Conservation (phyloP, 2,888 invertebrate species). For the Dione vanillae region DNA sequence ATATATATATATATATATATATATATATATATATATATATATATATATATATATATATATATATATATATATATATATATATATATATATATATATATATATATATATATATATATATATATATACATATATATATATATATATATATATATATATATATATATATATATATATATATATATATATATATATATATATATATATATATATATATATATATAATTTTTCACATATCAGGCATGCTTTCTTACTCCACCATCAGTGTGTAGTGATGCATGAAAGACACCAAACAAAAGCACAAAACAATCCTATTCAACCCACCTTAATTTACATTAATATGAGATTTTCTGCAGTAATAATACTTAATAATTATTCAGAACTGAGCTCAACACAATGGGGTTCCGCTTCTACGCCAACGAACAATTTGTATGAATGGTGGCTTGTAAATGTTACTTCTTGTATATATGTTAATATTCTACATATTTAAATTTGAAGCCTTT, state of each 20-base stretch:
- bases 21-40: too few relatives aligned
- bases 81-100: too few relatives aligned
- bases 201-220: not conserved
- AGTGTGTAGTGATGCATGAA: conserved; percentile 45
- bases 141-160: too few relatives aligned
- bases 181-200: not conserved
- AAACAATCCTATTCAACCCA: conserved; percentile 69
- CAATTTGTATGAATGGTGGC: conserved; percentile 65
- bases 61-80: too few relatives aligned
- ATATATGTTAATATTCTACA: conserved; percentile 21
- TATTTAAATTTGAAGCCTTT: not conserved
- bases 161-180: too few relatives aligned
- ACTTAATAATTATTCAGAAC: conserved; percentile 73
- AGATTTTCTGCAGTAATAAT: conserved; percentile 75
- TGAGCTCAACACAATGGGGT: conserved; percentile 69
- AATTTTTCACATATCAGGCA: not conserved
- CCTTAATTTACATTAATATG: conserved; percentile 77
- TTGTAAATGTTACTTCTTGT: conserved; percentile 47
- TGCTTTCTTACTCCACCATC: not conserved
- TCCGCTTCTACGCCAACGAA: conserved; percentile 74
- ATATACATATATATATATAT: too few relatives aligned
- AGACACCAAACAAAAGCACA: conserved; percentile 54
- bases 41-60: too few relatives aligned
- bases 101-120: too few relatives aligned
- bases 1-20: too few relatives aligned